Conservation (phyloP, 2,797 vertebrate species). For the Mionectes olivaceus region DNA sequence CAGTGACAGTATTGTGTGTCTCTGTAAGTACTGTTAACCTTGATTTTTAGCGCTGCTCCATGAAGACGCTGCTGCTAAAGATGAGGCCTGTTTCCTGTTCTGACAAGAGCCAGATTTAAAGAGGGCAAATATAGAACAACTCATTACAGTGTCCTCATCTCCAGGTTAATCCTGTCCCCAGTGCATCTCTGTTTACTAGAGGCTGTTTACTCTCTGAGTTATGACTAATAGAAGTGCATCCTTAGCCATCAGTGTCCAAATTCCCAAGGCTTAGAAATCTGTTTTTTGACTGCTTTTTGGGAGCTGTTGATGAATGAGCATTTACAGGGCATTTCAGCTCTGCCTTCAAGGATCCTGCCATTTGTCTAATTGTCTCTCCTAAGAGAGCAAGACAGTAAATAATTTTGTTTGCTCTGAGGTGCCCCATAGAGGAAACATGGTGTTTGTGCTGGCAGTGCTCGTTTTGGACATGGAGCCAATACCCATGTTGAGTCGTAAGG, state of each 20-base stretch:
- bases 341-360: not conserved
- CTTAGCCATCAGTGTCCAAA: not conserved
- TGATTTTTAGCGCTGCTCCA: not conserved
- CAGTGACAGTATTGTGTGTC: not conserved
- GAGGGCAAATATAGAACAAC: not conserved
- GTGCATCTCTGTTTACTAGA: constrained; percentile 41
- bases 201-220: constrained; percentile 4
- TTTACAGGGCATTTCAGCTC: not conserved
- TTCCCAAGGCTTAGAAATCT: constrained; percentile 42
- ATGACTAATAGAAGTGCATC: not conserved
- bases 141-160: not conserved
- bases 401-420: not conserved
- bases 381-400: not conserved
- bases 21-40: not conserved
- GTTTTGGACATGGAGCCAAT: not conserved
- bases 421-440: not conserved
- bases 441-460: not conserved
- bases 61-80: not conserved
- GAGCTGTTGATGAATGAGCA: constrained; percentile 28
- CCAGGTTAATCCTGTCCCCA: constrained; percentile 32
- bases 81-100: not conserved
- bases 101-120: not conserved
- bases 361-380: not conserved
- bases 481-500: not conserved
- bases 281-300: not conserved